Base-by-base conservation (phyloP, 2,797 vertebrate species). In the Chaenodraco wilsoni region DNA sequence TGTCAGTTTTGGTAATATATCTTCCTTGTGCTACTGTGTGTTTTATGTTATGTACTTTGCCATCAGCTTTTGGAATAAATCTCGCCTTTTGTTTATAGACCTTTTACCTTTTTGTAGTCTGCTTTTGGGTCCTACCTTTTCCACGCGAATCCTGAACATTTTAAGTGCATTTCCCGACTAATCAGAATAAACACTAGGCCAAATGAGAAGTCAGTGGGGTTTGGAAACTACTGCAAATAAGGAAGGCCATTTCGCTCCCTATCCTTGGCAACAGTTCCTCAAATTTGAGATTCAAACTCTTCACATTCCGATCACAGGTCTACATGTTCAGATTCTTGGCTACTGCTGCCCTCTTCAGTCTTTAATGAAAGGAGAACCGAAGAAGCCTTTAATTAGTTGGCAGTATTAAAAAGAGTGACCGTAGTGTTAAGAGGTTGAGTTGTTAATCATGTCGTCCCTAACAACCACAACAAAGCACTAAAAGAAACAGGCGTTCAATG, bases 141-240 rank as follows among this genome's bases (percentile, higher is more conserved):
- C 23, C 23, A 27, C 23, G 23, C 23, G 3, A 27, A 27, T 27
- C 23, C 23, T 27, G 23, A 27, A 3, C 3, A 27, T 27, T 5
- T 27, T 5, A 27, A 27, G 27, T 27, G 27, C 27, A 27, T 27
- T 27, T 27, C 27, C 27, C 27, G 27, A 27, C 27, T 27, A 27
- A 27, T 46, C 27, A 59, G 19, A 27, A 27, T 27, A 27, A 27
- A 27, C 4, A 27, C 27, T 27, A 27, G 27, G 27, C 27, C 27
- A 27, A 27, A 5, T 5, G 27, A 27, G 41, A 44, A 21, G 50
- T 60, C 40, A 63, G 43, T 12, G 6, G 44, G 45, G 21, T 37
- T 73, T 78, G 41, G 66, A 65, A 65, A 54, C 62, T 72, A 31
- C 27, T 44, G 21, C 41, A 59, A 41, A 78, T 21, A 15, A 40